Evolutionary conservation across 2,888 invertebrate species (phyloP).

Genomic region (Hirtodrosophila alboralis): DNA sequence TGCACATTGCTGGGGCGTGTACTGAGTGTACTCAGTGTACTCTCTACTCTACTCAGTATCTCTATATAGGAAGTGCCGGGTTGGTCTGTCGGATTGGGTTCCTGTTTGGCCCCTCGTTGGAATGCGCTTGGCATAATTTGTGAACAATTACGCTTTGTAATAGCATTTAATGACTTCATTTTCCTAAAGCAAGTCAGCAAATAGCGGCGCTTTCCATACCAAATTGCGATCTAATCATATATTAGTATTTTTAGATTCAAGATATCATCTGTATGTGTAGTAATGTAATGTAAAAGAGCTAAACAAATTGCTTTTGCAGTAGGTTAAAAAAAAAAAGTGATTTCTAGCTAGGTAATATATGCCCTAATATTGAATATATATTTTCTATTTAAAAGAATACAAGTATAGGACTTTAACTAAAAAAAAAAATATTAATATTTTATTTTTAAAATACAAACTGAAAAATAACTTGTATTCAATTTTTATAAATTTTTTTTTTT

Average conservation of each 20-base stretch:
- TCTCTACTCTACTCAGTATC: slow-evolving; percentile 9
- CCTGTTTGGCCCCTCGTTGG: slow-evolving; percentile 30
- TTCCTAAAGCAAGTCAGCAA: slow-evolving; percentile 32
- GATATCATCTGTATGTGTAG: too few relatives aligned
- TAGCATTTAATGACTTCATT: slow-evolving; percentile 79
- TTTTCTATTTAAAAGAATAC: too few relatives aligned
- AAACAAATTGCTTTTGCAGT: slow-evolving; percentile 9
- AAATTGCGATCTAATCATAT: slow-evolving; percentile 53
- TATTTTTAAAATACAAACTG: too few relatives aligned
- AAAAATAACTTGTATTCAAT: too few relatives aligned
- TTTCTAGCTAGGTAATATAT: not conserved
- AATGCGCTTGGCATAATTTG: slow-evolving; percentile 69
- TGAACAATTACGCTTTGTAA: slow-evolving; percentile 80
- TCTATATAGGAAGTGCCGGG: slow-evolving; percentile 47
- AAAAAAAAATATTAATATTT: too few relatives aligned
- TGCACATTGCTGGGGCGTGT: slow-evolving; percentile 55
- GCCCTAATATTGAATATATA: too few relatives aligned
- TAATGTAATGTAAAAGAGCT: slow-evolving; percentile 6
- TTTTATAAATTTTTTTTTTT: too few relatives aligned
- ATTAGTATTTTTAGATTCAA: too few relatives aligned
- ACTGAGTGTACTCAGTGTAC: not conserved
- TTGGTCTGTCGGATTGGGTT: too few relatives aligned
- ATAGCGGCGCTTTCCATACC: slow-evolving; percentile 40
- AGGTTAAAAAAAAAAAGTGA: too few relatives aligned
- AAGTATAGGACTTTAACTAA: too few relatives aligned